These are phyloP conservation scores for Cerastis rubricosa DNA, from an alignment of 2,888 invertebrate species.

Conservation along the genomic window DNA sequence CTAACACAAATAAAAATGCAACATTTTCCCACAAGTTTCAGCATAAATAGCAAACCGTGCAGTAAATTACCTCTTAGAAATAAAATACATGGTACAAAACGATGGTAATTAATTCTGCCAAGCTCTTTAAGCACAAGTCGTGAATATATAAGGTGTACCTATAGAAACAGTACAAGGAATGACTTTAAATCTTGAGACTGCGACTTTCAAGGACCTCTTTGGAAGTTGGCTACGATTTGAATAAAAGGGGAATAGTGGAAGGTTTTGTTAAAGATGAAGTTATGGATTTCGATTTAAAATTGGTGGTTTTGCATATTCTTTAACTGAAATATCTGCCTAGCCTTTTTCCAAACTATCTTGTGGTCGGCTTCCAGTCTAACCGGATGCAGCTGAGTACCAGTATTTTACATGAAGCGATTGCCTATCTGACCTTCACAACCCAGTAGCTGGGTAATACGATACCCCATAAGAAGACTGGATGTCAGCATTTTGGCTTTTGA, in stretches of 20 bases:
- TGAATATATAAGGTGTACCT: conserved; percentile 29
- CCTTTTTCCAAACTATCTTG: too few species aligned
- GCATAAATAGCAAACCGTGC: neutral
- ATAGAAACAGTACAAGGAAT: conserved; percentile 20
- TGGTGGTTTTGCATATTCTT: too few species aligned
- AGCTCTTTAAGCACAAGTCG: conserved; percentile 20
- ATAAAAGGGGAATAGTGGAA: conserved; percentile 14
- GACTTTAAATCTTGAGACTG: conserved; percentile 33
- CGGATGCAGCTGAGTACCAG: too few species aligned
- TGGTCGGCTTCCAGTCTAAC: too few species aligned
- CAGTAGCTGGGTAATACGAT: too few species aligned
- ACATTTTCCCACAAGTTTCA: conserved; percentile 15
- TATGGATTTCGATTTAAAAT: neutral
- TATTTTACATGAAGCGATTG: too few species aligned
- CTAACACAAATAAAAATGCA: neutral
- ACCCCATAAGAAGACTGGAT: too few species aligned
- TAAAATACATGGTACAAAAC: conserved; percentile 32
- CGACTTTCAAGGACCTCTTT: conserved; percentile 33
- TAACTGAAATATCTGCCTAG: too few species aligned
- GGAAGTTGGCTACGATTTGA: conserved; percentile 34
- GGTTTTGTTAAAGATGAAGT: neutral
- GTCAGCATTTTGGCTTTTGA: too few species aligned
- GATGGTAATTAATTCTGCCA: conserved; percentile 53
- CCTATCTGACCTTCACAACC: too few species aligned
- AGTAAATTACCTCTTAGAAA: conserved; percentile 20